phyloP scores from a whole-genome alignment of 2,113 vertebrate species.

The Electrona antarctica region DNA sequence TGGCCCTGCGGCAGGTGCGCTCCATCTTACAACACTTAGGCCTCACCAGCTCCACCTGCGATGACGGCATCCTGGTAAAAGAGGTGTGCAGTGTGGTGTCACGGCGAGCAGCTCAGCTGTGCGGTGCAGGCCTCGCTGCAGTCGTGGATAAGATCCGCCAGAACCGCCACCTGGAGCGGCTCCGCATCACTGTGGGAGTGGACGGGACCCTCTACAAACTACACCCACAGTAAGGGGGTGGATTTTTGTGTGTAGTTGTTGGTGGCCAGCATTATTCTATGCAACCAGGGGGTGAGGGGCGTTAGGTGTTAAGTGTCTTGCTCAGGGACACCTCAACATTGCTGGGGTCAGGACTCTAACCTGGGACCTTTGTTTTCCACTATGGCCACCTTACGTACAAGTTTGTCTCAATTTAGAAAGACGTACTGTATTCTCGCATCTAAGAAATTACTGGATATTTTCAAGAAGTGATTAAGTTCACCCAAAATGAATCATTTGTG shows the following conservation, averaged over 20 bases:
- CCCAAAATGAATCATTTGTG: no score
- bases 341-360: not conserved
- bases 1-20: conserved; percentile 94
- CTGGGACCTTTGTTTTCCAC: not conserved
- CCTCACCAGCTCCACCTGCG: conserved; percentile 89
- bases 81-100: conserved; percentile 92
- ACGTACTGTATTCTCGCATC: no score
- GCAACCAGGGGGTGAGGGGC: not conserved
- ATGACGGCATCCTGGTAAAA: conserved; percentile 96
- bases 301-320: not conserved
- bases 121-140: conserved; percentile 89
- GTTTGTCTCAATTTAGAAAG: no score
- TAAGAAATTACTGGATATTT: no score
- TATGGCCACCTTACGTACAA: not conserved
- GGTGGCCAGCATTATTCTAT: not conserved
- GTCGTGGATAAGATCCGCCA: conserved; percentile 93
- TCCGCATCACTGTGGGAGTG: conserved; percentile 90
- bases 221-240: conserved; percentile 90
- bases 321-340: not conserved
- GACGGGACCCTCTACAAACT: conserved; percentile 96
- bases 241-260: not conserved
- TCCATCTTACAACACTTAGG: conserved; percentile 94
- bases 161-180: conserved; percentile 87
- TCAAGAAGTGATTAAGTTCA: no score
- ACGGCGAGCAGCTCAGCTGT: conserved; percentile 89